Evolutionary conservation across 2,888 invertebrate genomes (phyloP).

Genomic region (Drosophila neotestacea): DNA sequence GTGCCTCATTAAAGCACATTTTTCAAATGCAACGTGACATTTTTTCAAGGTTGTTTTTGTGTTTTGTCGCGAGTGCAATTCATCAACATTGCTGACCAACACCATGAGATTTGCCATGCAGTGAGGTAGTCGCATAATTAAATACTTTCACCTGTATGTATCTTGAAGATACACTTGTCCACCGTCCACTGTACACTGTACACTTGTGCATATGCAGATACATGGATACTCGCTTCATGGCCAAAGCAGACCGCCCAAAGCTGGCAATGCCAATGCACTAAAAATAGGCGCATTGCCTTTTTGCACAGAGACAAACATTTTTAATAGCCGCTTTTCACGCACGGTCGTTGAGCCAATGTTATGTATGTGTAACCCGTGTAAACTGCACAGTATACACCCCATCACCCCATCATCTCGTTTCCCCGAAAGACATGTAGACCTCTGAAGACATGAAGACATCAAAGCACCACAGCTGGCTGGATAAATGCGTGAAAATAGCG

Average conservation of each 20-base stretch:
- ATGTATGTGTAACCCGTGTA: constrained; percentile 11
- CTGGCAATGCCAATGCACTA: constrained; percentile 73
- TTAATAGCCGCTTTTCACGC: constrained; percentile 76
- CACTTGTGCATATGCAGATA: constrained; percentile 12
- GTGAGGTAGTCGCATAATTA: constrained; percentile 68
- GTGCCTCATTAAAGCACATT: constrained; percentile 56
- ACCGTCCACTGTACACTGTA: constrained; percentile 5
- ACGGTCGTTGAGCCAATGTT: constrained; percentile 57
- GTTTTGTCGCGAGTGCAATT: constrained; percentile 57
- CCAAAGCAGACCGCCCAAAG: constrained; percentile 40
- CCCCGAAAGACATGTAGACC: constrained; percentile 3
- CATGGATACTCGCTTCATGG: constrained; percentile 12
- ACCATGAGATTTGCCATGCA: constrained; percentile 73
- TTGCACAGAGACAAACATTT: constrained; percentile 47
- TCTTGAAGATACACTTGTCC: constrained; percentile 10
- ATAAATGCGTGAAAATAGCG: constrained; percentile 68
- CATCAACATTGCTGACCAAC: constrained; percentile 66
- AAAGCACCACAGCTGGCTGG: constrained; percentile 45
- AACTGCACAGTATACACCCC: background rate
- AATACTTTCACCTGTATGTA: constrained; percentile 72
- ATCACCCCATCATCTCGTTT: background rate
- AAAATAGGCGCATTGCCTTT: constrained; percentile 76
- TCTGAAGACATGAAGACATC: constrained; percentile 56
- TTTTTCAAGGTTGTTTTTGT: constrained; percentile 56
- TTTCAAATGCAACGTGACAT: constrained; percentile 64